phyloP scores from a whole-genome alignment of 2,888 invertebrate species.

The Eupithecia subumbrata region DNA sequence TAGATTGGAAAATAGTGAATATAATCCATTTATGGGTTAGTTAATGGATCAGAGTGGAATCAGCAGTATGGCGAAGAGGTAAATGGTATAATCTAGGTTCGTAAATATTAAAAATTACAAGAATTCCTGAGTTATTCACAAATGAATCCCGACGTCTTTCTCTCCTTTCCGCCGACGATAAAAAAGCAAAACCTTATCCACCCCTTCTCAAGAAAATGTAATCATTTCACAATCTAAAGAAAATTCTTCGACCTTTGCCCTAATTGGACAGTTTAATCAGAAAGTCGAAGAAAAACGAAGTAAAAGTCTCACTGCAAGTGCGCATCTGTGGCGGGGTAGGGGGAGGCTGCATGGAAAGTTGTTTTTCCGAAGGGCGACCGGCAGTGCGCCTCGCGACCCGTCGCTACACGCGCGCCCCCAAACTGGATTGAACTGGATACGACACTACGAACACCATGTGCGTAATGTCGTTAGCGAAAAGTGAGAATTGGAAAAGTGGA shows the following conservation, averaged over 20 bases:
- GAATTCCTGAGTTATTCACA: neutral
- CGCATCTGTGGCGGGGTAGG: conserved; percentile 62
- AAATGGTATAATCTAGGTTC: neutral
- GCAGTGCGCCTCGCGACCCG: conserved; percentile 74
- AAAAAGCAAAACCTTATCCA: neutral
- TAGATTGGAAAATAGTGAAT: neutral
- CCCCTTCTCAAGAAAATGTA: conserved; percentile 9
- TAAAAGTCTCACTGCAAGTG: conserved; percentile 68
- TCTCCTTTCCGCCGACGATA: neutral
- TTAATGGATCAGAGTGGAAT: neutral
- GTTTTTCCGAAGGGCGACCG: conserved; percentile 65
- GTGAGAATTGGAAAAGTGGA: conserved; percentile 45
- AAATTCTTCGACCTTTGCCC: conserved; percentile 18
- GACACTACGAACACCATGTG: conserved; percentile 22
- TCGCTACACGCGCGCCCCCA: conserved; percentile 49
- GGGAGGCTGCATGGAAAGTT: conserved; percentile 75
- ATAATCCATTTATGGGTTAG: neutral
- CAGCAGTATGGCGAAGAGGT: neutral
- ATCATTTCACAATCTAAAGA: conserved; percentile 17
- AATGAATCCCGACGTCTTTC: neutral
- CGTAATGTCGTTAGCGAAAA: conserved; percentile 43
- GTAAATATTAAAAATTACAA: neutral
- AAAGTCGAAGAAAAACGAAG: conserved; percentile 50
- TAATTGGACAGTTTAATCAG: conserved; percentile 39
- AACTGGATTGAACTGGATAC: conserved; percentile 17